Evolutionary conservation across 2,113 vertebrate genomes (phyloP), one percentile per base, ranked within the genome.

Genomic region (Phoenicopterus ruber): DNA sequence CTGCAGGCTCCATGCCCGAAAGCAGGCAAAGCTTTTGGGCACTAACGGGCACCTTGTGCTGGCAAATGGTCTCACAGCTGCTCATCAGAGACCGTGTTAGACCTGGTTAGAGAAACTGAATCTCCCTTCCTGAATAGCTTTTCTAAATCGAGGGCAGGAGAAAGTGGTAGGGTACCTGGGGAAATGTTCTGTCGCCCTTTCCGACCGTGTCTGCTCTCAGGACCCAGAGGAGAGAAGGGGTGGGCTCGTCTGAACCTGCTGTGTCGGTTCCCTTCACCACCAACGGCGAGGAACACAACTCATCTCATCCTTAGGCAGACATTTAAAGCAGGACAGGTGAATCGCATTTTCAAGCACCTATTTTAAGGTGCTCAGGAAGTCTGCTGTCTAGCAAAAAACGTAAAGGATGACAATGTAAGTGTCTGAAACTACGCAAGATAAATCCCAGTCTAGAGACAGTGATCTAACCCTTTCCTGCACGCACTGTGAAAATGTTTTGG

Each of bases 201-300:
- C 52, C 80, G 50, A 10, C 40, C 1, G 0, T 9, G 10, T 34
- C 62, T 1, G 0, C 13, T 44, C 54, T 83, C 28, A 13, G 47
- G 49, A 71, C 24, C 54, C 52, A 36, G 40, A 25, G 0, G 2
- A 31, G 31, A 40, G 44, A 61, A 29, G n/a, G 12, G 5, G 3
- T 54, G 21, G 16, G 28, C n/a, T 90, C 20, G 5, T 18, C 54
- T 54, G 44, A 87, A 72, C 29, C 52, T 81, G 7, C 26, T 72
- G 14, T 46, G 28, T 46, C 54, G 32, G 17, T n/a, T 91, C 31
- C 20, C 49, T n/a, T 61, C 62, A 52, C 26, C 8, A 1, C 22
- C 26, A 7, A 24, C 1, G 2, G 17, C 8, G 4, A 76, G 15
- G 34, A 91, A 46, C 21, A 50, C 1, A 3, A 11, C 21, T 71